Evolutionary conservation across 2,797 vertebrate species (phyloP).

Genomic region (Gephyroberyx darwinii): DNA sequence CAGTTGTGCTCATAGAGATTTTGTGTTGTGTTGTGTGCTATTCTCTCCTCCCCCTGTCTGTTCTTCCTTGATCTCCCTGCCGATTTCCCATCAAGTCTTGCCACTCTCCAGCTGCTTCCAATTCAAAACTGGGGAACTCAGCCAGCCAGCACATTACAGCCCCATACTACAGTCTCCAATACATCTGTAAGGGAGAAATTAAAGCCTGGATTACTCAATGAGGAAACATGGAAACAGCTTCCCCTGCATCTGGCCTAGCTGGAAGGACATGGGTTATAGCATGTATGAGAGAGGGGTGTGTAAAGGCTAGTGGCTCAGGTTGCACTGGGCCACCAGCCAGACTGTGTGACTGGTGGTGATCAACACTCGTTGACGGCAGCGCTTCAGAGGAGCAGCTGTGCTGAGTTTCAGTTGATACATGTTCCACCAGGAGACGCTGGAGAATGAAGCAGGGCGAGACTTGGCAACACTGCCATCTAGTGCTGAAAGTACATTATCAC

Average conservation of each 20-base stretch:
- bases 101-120: slow-evolving; percentile 75
- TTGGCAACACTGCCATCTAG: slow-evolving; percentile 77
- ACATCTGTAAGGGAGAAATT: slow-evolving; percentile 77
- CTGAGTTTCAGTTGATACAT: slow-evolving; percentile 39
- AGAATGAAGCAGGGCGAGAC: slow-evolving; percentile 16
- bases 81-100: slow-evolving; percentile 59
- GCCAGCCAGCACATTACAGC: slow-evolving; percentile 69
- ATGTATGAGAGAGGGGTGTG: slow-evolving; percentile 33
- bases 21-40: slow-evolving; percentile 41
- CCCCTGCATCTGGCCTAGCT: slow-evolving; percentile 71
- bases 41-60: slow-evolving; percentile 59
- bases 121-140: slow-evolving; percentile 61
- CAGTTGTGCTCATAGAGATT: slow-evolving; percentile 26
- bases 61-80: slow-evolving; percentile 49
- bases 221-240: slow-evolving; percentile 68
- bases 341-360: slow-evolving; percentile 67
- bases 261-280: slow-evolving; percentile 55
- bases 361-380: slow-evolving; percentile 59
- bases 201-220: slow-evolving; percentile 73
- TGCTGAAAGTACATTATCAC: slow-evolving; percentile 58
- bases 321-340: slow-evolving; percentile 70
- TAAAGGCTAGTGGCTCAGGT: slow-evolving; percentile 60
- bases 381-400: slow-evolving; percentile 65
- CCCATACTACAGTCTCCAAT: slow-evolving; percentile 54
- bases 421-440: background rate